Base-by-base conservation (phyloP, 2,113 vertebrate species). In the Epinephelus cyanopodus region DNA sequence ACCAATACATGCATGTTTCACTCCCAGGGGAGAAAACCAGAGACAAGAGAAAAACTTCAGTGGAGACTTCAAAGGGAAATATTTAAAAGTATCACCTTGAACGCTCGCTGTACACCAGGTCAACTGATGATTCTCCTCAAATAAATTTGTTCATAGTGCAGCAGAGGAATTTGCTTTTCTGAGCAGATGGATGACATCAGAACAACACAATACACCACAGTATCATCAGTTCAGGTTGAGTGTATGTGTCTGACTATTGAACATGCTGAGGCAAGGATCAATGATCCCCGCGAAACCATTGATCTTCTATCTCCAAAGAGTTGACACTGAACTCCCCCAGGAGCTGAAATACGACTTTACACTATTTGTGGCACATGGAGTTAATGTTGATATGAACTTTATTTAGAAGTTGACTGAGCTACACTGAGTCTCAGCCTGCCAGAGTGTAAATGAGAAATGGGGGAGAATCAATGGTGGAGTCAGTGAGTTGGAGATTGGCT, bases 61-160 rank as follows among this genome's bases (percentile, higher is more conserved):
- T 10, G 39, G 15, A 54, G 33, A 83, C 33, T 64, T 71, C n/a
- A 74, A 50, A 53, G 25, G 13, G 15, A 42, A 37, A n/a, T 66
- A 48, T 42, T 23, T 66, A 48, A 57, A 50, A 69, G 33, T 45
- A 42, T 83, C 62, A 66, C 39, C 37, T 83, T 79, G 68, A 82
- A 25, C 27, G 27, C 15, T 17, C 54, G 58, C 64, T 48, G 12
- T 9, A 42, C 54, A 12, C 2, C 45, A 58, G 64, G 50, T 69
- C 53, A 64, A 50, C 27, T 37, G 33, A 8, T 45, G 63, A 66
- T 67, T 71, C 53, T 48, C 39, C 25, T 57, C 17, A 27, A 45
- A 47, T 23, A 0, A 5, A 27, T 47, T 61, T 9, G n/a, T 14
- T 14, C 5, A 18, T 27, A 47, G 60, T 27, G 42, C 23, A 33